These are phyloP conservation scores for Nasalis larvatus DNA, from an alignment of 2,113 vertebrate genomes.

Conservation along the genomic window DNA sequence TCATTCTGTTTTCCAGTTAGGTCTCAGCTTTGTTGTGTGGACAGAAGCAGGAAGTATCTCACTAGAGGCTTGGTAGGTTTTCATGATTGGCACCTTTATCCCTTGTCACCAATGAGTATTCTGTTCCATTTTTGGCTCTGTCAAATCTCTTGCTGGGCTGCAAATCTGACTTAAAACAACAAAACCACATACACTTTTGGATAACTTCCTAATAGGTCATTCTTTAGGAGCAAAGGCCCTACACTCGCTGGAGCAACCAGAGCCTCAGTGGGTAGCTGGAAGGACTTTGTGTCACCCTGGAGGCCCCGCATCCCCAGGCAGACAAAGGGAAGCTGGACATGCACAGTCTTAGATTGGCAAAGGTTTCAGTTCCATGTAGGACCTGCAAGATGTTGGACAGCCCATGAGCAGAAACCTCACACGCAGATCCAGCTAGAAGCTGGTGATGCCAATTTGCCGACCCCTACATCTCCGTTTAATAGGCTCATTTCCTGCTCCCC, in stretches of 20 bases:
- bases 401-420: slow-evolving; percentile 39
- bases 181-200: not conserved
- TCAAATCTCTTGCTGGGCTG: not conserved
- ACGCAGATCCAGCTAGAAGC: not conserved
- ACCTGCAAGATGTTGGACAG: not conserved
- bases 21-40: not conserved
- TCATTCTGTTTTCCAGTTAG: not conserved
- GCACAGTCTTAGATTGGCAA: not conserved
- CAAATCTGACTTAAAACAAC: not conserved
- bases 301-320: not conserved
- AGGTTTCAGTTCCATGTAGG: not conserved
- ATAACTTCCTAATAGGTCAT: not conserved
- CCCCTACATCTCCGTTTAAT: not conserved
- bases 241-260: not conserved
- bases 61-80: not conserved
- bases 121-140: not conserved
- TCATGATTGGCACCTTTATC: not conserved
- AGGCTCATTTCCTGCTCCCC: not conserved
- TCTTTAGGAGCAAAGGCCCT: not conserved
- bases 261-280: not conserved
- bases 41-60: not conserved
- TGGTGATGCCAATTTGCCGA: slow-evolving; percentile 67
- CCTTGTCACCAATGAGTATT: not conserved
- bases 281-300: not conserved
- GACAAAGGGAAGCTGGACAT: not conserved